These are phyloP conservation scores for Alces alces DNA, from an alignment of 2,113 vertebrate genomes.

Conservation along the genomic window DNA sequence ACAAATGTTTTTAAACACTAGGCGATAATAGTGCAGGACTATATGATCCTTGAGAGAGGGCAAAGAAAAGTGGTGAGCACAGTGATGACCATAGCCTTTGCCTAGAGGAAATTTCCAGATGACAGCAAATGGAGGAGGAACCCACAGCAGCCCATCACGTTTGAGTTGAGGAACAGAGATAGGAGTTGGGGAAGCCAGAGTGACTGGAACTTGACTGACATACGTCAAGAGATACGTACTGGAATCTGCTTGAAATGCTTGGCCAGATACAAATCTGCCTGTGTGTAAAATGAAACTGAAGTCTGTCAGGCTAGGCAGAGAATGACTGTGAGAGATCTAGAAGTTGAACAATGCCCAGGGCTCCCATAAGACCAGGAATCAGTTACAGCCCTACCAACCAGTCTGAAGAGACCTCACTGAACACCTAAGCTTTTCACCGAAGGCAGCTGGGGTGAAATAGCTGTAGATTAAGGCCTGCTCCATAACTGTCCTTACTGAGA, in stretches of 20 bases:
- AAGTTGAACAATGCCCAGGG: background rate
- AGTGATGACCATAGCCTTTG: background rate
- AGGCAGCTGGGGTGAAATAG: background rate
- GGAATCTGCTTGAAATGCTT: background rate
- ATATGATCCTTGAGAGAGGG: background rate
- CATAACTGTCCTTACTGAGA: background rate
- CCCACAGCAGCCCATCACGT: background rate
- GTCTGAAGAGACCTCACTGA: background rate
- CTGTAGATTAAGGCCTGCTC: background rate
- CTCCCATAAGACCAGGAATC: background rate
- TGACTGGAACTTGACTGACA: background rate
- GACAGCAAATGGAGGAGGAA: background rate
- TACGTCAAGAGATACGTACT: background rate
- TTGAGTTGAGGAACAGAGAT: background rate
- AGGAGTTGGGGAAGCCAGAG: background rate
- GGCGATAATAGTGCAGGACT: background rate
- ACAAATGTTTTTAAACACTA: background rate
- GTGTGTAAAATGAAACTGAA: background rate
- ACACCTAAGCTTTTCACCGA: background rate
- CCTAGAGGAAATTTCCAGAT: background rate
- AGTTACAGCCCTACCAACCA: background rate
- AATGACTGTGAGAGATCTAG: background rate
- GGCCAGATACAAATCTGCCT: background rate
- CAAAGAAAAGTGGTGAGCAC: background rate
- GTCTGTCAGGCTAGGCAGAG: background rate